Evolutionary conservation across 2,888 invertebrate species (phyloP), one percentile per base, ranked within the genome.

Genomic region (Eupelmus urozonus): DNA sequence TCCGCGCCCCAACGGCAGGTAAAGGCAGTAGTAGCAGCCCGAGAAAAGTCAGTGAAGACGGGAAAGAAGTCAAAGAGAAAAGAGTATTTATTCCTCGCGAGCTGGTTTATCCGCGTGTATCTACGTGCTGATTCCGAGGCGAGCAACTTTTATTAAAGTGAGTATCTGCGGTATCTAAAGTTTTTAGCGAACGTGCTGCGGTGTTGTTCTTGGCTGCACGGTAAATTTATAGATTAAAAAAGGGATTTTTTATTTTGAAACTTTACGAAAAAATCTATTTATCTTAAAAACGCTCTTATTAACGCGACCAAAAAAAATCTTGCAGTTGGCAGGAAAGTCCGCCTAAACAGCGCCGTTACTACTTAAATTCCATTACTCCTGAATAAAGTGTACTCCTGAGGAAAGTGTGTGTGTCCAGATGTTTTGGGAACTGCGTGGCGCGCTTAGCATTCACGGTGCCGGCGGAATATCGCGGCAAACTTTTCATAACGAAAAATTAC

Each of bases 71-170:
- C 20, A 45, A 16, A 25, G 59, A 20, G 53, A 49, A 42, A 69
- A 25, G 57, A 55, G 65, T 71, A 71, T 74, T 65, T 74, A 59
- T 70, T 70, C 65, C 40, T 20, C 71, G 42, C 65, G 65, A 40
- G 55, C 23, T 42, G 40, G 62, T 42, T 55, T 69, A 42, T 69
- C 53, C 62, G 53, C 53, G 55, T 70, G 59, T 71, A 70, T 72
- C 71, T 63, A 34, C 34, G n/a, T n/a, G n/a, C n/a, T n/a, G n/a
- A n/a, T n/a, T n/a, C n/a, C n/a, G n/a, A n/a, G n/a, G n/a, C n/a
- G n/a, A n/a, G 65, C 69, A 59, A 74, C 78, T 74, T 74, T 78
- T 79, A 79, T 79, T 79, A 71, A 79, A 79, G 59, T 53, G 49
- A 18, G 70, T 45, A 79, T 70, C 59, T n/a, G n/a, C n/a, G n/a